Evolutionary conservation across 92 coral and sea anemone genomes (phyloP).

Genomic region (Scolanthus callimorphus): DNA sequence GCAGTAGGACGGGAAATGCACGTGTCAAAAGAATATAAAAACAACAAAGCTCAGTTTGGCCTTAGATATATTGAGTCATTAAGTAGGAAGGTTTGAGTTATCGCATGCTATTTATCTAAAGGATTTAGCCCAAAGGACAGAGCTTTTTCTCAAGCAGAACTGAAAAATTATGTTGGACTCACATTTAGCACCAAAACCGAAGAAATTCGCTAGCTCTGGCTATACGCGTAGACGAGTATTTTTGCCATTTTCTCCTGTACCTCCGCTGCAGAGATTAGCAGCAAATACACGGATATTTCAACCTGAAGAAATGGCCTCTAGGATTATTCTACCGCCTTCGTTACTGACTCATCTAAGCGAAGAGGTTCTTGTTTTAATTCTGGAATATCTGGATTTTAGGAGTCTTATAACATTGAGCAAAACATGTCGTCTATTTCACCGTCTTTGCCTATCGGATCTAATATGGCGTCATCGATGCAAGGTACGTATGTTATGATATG

Average conservation of each 20-base stretch:
- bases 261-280: slow-evolving; percentile 83
- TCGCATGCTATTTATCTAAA: slow-evolving; percentile 88
- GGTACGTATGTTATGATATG: slow-evolving; percentile 83
- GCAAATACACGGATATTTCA: slow-evolving; percentile 92
- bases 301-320: slow-evolving; percentile 91
- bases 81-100: slow-evolving; percentile 84
- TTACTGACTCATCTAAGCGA: slow-evolving; percentile 93
- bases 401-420: slow-evolving; percentile 96
- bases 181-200: slow-evolving; percentile 78
- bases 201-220: slow-evolving; percentile 60
- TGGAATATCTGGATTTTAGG: slow-evolving; percentile 98
- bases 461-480: slow-evolving; percentile 99
- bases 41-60: slow-evolving; percentile 99
- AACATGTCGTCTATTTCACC: slow-evolving; percentile 95
- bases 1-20: slow-evolving; percentile 98
- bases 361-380: slow-evolving; percentile 96
- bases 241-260: slow-evolving; percentile 58
- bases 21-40: slow-evolving; percentile 99
- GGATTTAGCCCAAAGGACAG: slow-evolving; percentile 66
- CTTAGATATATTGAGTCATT: slow-evolving; percentile 99
- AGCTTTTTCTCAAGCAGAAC: slow-evolving; percentile 7
- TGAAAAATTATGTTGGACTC: slow-evolving; percentile 87
- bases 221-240: slow-evolving; percentile 36
- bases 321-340: slow-evolving; percentile 85
- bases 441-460: slow-evolving; percentile 97